Evolutionary conservation across 2,888 invertebrate species (phyloP).

Genomic region (Philereme transversata): DNA sequence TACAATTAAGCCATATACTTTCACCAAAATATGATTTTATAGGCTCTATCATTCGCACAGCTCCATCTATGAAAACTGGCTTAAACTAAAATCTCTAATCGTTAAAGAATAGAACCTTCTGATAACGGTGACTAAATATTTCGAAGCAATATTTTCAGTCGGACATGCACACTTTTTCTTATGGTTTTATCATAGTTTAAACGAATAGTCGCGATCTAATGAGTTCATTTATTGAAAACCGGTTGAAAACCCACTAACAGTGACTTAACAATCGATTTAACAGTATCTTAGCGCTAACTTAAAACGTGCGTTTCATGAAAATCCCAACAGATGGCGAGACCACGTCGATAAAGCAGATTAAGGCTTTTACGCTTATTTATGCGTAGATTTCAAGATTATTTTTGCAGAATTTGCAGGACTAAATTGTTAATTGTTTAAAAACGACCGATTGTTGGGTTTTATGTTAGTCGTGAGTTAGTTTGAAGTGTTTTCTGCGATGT

Average conservation of each 20-base stretch:
- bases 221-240: neutral
- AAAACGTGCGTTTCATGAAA: conserved; percentile 18
- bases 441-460: neutral
- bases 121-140: neutral
- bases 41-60: conserved; percentile 6
- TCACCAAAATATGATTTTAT: neutral
- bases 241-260: neutral
- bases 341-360: conserved; percentile 56
- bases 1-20: too few relatives aligned
- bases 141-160: conserved; percentile 4
- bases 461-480: neutral
- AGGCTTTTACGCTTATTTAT: conserved; percentile 55
- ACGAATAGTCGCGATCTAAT: too few relatives aligned
- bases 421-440: neutral
- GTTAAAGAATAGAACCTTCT: conserved; percentile 30
- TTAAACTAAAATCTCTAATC: conserved; percentile 31
- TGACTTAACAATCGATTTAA: conserved; percentile 1
- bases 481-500: conserved; percentile 5
- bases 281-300: conserved; percentile 19
- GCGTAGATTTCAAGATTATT: neutral
- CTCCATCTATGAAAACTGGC: conserved; percentile 47
- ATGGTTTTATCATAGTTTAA: too few relatives aligned
- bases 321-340: conserved; percentile 54
- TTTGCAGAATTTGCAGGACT: neutral
- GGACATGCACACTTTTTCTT: neutral